Base-by-base conservation (phyloP, 1,140 invertebrate species). In the Mamestra configurata region DNA sequence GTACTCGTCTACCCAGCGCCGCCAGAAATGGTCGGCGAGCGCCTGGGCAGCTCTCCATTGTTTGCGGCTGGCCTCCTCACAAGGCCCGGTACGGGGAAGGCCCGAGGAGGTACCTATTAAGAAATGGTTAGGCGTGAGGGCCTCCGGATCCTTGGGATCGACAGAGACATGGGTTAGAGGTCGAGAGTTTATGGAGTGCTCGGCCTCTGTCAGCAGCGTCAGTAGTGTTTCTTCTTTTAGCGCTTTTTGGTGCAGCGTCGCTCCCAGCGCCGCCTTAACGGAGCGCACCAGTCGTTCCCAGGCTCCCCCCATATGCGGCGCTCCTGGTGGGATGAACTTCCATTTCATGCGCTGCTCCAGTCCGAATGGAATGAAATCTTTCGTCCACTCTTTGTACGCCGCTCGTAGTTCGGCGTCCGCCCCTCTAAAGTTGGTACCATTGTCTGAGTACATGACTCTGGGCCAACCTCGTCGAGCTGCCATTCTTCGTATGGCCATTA, bases 111-210 rank as follows among this genome's bases (percentile, higher is more conserved):
- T 2, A 0, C 31, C 35, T 0, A 40, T 3, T 0, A 66, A 15
- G 31, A 66, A 66, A 18, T 40, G 61, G 35, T 37, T 40, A 15
- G 61, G 61, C 4, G 35, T 66, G 0, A 66, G n/a, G 5, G 61
- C 61, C 18, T 49, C 61, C 51, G 4, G 76, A 24, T 78, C 64
- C 18, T 24, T 11, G 1, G 51, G 77, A 10, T 78, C 66, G 13
- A 70, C 51, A 8, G 49, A 57, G 35, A 78, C 51, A 22, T 70
- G 61, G 31, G 76, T 78, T 4, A 78, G 49, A 6, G 64, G 76
- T 10, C 76, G 49, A 15, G 77, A 46, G 22, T 70, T 70, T 1
- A 78, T 24, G 1, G 35, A 57, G 22, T 46, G 40, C 22, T 78
- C 64, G 5, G 37, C 77, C 20, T 78, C 64, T 11, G 51, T 46